Evolutionary conservation across 2,888 invertebrate species (phyloP), one percentile per base, ranked within the genome.

Genomic region (Lasius platythorax): DNA sequence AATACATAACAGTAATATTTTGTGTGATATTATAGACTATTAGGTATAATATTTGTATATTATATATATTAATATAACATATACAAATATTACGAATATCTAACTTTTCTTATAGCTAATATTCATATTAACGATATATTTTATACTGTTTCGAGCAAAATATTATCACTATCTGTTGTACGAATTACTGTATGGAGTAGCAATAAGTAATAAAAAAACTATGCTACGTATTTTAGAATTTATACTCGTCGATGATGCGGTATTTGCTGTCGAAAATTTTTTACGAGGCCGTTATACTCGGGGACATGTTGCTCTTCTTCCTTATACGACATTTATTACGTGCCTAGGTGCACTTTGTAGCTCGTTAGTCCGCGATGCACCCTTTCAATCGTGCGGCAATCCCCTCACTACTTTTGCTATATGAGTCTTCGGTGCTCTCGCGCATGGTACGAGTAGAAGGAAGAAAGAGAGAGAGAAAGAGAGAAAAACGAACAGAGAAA

Each of bases 321-420:
- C 81, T 74, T 37, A 43, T 18, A n/a, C 74, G 83, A 87, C 79
- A 78, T 89, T 89, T 87, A 89, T 84, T 85, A 86, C 87, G 68
- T 85, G 78, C 67, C 83, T 72, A 75, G 67, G 37, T 87, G 82
- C 86, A 89, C 89, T 89, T 89, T 89, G 85, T 78, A 79, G 76
- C 86, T 89, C 86, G 89, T 89, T 89, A 89, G 84, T 64, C 28
- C 30, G 40, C 83, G 84, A 86, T 86, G 87, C 87, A 67, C 56
- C 78, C 76, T 89, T 87, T 86, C 83, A 84, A 75, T 56, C 28
- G 78, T 11, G 70, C 79, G 56, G 56, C 67, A 56, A 79, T 58
- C 18, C 37, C 50, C 40, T 9, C 50, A 28, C 40, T 12, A 67
- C 61, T 78, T 72, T 61, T 78, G 53, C 53, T 43, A 70, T 33